These are phyloP conservation scores for Ischnus inquisitorius DNA, from an alignment of 2,888 invertebrate genomes.

Conservation along the genomic window DNA sequence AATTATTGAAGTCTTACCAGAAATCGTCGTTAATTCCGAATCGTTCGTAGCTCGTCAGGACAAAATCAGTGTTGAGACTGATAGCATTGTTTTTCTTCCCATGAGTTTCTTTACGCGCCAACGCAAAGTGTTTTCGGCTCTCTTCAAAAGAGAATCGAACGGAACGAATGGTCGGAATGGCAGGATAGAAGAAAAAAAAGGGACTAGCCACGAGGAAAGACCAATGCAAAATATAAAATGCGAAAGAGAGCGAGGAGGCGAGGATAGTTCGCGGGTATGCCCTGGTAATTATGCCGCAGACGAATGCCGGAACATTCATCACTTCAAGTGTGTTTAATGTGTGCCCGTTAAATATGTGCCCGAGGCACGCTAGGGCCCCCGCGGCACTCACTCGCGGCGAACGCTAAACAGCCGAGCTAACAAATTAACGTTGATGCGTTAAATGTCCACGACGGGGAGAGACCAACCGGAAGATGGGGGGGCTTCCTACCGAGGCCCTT, in stretches of 20 bases:
- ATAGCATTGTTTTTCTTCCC: neutral
- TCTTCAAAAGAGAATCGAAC: neutral
- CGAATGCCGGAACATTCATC: slow-evolving; percentile 78
- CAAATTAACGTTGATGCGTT: slow-evolving; percentile 80
- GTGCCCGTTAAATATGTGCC: slow-evolving; percentile 77
- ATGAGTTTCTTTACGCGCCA: neutral
- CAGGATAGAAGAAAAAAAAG: neutral
- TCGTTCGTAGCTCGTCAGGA: neutral
- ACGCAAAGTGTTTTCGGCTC: neutral
- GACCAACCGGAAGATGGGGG: slow-evolving; percentile 72
- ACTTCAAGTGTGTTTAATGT: slow-evolving; percentile 76
- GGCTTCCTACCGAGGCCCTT: slow-evolving; percentile 53
- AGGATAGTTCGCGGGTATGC: slow-evolving; percentile 66
- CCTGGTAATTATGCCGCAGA: slow-evolving; percentile 77
- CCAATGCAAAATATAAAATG: slow-evolving; percentile 23
- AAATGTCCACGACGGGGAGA: slow-evolving; percentile 71
- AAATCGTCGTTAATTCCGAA: neutral
- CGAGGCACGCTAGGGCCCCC: slow-evolving; percentile 73
- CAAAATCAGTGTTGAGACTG: neutral
- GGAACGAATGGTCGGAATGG: neutral
- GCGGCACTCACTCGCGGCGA: slow-evolving; percentile 27
- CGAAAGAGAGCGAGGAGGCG: slow-evolving; percentile 24
- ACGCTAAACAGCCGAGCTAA: slow-evolving; percentile 76
- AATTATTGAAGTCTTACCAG: neutral
- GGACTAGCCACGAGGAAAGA: neutral